phyloP scores from a whole-genome alignment of 2,113 vertebrate genomes.

The Tinamus guttatus region DNA sequence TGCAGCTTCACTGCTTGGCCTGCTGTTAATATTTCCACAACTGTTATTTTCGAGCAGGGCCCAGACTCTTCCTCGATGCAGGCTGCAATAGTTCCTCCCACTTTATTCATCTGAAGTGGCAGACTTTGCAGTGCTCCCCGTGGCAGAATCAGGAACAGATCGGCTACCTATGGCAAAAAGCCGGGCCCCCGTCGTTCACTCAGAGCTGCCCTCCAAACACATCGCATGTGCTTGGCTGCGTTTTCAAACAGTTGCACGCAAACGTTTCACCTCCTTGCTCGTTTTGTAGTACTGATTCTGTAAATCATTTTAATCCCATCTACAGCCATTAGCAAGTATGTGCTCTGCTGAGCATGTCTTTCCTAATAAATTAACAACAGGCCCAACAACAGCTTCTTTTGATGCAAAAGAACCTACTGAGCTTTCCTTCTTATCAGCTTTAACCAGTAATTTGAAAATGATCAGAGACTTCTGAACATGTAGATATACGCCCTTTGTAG shows the following conservation, averaged over 20 bases:
- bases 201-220: not conserved
- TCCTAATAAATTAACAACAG: not conserved
- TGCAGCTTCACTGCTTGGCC: not conserved
- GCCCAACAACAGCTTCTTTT: not conserved
- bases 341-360: not conserved
- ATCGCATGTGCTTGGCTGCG: not conserved
- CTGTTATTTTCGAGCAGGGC: not conserved
- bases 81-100: not conserved
- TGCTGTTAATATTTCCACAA: not conserved
- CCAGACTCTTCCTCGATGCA: not conserved
- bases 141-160: not conserved
- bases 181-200: not conserved
- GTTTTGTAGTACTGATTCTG: not conserved
- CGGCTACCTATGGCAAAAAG: not conserved
- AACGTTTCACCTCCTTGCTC: not conserved
- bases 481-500: not conserved
- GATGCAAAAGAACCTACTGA: not conserved
- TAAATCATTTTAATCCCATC: slow-evolving; percentile 1
- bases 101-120: not conserved
- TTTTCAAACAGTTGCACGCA: not conserved
- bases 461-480: not conserved
- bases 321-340: not conserved
- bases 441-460: not conserved
- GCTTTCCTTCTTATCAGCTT: not conserved
- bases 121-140: not conserved